These are phyloP conservation scores for Acrobasis consociella DNA, from an alignment of 2,888 invertebrate genomes.

Conservation along the genomic window DNA sequence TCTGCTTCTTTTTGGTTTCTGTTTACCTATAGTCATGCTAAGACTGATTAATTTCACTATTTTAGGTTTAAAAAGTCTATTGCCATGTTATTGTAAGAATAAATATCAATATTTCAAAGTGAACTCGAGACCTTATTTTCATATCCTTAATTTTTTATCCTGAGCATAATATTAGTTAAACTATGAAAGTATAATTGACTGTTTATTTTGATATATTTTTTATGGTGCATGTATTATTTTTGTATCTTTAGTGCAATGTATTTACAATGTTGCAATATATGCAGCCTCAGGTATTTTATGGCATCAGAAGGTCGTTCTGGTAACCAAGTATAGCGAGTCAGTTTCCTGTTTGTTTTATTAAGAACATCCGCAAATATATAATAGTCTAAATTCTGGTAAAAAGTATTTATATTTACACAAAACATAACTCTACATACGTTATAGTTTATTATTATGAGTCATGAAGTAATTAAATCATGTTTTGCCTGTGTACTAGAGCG, in stretches of 20 bases:
- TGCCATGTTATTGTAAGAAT: too few species aligned
- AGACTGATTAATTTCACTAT: too few species aligned
- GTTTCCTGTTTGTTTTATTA: constrained; percentile 5
- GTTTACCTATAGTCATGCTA: too few species aligned
- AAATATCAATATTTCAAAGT: too few species aligned
- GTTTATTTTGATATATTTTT: too few species aligned
- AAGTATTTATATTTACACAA: background rate
- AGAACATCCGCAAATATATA: background rate
- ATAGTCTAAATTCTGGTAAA: background rate
- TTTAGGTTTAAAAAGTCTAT: too few species aligned
- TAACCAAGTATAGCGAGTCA: background rate
- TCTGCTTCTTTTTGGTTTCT: too few species aligned
- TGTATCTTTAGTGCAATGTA: constrained; percentile 9
- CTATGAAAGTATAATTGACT: too few species aligned
- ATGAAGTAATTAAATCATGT: background rate
- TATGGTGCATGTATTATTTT: background rate
- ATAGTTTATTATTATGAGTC: background rate
- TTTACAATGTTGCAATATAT: constrained; percentile 13
- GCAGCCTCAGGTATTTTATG: background rate
- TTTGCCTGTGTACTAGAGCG: constrained; percentile 1
- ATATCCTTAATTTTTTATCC: too few species aligned
- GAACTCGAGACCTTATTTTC: too few species aligned
- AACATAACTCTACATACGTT: background rate
- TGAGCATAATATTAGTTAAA: too few species aligned
- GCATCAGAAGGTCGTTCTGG: constrained; percentile 4